phyloP scores from a whole-genome alignment of 2,888 invertebrate genomes.

The Flexamia atlantica region DNA sequence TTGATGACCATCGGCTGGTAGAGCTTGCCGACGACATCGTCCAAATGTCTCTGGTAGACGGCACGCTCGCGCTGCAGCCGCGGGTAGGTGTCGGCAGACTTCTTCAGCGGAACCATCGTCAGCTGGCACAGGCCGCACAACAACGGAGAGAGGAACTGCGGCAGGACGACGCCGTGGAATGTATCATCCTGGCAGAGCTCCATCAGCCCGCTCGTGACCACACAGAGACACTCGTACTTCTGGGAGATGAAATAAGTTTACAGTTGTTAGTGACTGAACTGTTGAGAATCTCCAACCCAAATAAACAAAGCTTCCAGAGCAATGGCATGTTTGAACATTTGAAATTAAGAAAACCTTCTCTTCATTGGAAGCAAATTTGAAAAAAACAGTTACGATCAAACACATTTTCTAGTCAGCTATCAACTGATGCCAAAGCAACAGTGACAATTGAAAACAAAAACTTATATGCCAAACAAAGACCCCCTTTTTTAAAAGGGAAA shows the following conservation, averaged over 20 bases:
- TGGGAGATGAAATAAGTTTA: constrained; percentile 64
- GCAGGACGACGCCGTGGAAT: constrained; percentile 78
- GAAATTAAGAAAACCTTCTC: no score
- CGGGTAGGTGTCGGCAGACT: constrained; percentile 75
- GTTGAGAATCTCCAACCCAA: no score
- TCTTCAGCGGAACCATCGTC: constrained; percentile 81
- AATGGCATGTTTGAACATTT: no score
- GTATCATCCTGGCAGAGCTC: constrained; percentile 76
- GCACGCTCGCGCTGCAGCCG: constrained; percentile 45
- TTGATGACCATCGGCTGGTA: constrained; percentile 82
- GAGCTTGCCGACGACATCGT: constrained; percentile 74
- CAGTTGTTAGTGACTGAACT: no score
- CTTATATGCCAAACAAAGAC: no score
- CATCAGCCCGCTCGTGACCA: constrained; percentile 76
- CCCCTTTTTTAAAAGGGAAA: no score
- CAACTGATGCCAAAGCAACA: no score
- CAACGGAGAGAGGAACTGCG: constrained; percentile 79
- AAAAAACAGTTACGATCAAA: no score
- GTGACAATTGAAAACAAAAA: no score
- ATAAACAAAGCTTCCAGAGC: no score
- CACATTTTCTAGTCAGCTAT: no score
- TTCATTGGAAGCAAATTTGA: no score
- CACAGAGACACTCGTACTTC: constrained; percentile 73
- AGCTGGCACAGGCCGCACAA: constrained; percentile 84
- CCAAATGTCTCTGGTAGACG: constrained; percentile 18